These are phyloP conservation scores for Sapajus apella DNA, from an alignment of 2,113 vertebrate genomes.

Conservation along the genomic window DNA sequence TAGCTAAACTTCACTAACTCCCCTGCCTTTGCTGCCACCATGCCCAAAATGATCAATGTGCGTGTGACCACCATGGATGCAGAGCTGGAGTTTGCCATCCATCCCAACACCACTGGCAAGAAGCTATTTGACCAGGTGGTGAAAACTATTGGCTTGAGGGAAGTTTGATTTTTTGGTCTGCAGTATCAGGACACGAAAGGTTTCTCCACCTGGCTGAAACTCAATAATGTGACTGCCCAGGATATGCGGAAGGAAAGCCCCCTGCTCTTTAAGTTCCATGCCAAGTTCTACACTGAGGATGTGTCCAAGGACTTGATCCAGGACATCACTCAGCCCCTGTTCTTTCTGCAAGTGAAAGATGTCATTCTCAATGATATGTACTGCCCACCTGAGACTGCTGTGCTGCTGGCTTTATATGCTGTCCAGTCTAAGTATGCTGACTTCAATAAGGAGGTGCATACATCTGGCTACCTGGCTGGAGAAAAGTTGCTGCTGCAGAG, in stretches of 20 bases:
- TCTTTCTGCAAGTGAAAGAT: conserved; percentile 99
- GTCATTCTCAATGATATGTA: conserved; percentile 98
- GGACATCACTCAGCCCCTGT: conserved; percentile 97
- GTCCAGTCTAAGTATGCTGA: conserved; percentile 97
- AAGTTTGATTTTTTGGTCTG: conserved; percentile 99
- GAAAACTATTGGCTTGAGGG: conserved; percentile 97
- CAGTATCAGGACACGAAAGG: conserved; percentile 99
- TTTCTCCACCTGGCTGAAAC: conserved; percentile 98
- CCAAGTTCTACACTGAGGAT: conserved; percentile 98
- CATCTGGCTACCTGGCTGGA: conserved; percentile 92
- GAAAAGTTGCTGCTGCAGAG: conserved; percentile 98
- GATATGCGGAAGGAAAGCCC: conserved; percentile 97
- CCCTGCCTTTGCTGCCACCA: conserved; percentile 59
- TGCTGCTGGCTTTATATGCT: conserved; percentile 96
- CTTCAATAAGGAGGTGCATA: conserved; percentile 95
- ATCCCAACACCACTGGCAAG: conserved; percentile 97
- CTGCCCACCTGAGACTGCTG: conserved; percentile 97
- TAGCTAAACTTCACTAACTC: conserved; percentile 68
- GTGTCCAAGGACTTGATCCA: conserved; percentile 98
- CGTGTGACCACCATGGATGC: conserved; percentile 98
- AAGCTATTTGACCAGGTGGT: conserved; percentile 99
- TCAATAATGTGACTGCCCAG: conserved; percentile 98
- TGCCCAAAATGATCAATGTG: conserved; percentile 89
- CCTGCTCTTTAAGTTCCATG: conserved; percentile 96
- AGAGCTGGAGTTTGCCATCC: conserved; percentile 98